Conservation (phyloP, 2,113 vertebrate genomes). For the Scatophagus argus region DNA sequence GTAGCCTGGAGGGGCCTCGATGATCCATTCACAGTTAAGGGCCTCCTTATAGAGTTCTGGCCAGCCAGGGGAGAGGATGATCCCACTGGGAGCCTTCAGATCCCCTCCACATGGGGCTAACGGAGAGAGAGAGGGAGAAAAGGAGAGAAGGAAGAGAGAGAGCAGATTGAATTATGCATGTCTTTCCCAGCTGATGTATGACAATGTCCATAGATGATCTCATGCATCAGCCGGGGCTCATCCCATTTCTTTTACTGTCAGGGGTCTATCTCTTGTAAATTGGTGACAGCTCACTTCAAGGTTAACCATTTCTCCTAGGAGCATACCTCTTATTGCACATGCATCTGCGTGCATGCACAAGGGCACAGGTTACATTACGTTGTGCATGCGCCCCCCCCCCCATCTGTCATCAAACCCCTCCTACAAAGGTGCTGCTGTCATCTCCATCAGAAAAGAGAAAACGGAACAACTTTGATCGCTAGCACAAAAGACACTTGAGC, state of each 20-base stretch:
- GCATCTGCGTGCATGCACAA: conserved; percentile 6
- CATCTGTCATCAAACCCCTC: conserved; percentile 42
- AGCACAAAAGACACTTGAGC: conserved; percentile 59
- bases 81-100: conserved; percentile 93
- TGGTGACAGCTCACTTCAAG: conserved; percentile 64
- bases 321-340: neutral
- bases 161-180: conserved; percentile 53
- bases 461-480: conserved; percentile 45
- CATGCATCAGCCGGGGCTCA: conserved; percentile 56
- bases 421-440: conserved; percentile 12
- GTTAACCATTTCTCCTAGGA: conserved; percentile 56
- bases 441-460: conserved; percentile 43
- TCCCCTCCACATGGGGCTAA: conserved; percentile 96
- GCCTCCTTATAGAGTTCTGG: conserved; percentile 99
- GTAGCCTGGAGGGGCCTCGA: conserved; percentile 97
- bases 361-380: neutral
- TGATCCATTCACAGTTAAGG: conserved; percentile 97
- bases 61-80: conserved; percentile 98
- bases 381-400: neutral
- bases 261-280: conserved; percentile 58
- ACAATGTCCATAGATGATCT: conserved; percentile 52
- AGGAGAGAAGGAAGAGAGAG: neutral
- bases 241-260: conserved; percentile 63
- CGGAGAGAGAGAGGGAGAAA: conserved; percentile 1
- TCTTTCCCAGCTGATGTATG: conserved; percentile 58